These are phyloP conservation scores for Apamea monoglypha DNA, from an alignment of 2,888 invertebrate species.

Conservation along the genomic window DNA sequence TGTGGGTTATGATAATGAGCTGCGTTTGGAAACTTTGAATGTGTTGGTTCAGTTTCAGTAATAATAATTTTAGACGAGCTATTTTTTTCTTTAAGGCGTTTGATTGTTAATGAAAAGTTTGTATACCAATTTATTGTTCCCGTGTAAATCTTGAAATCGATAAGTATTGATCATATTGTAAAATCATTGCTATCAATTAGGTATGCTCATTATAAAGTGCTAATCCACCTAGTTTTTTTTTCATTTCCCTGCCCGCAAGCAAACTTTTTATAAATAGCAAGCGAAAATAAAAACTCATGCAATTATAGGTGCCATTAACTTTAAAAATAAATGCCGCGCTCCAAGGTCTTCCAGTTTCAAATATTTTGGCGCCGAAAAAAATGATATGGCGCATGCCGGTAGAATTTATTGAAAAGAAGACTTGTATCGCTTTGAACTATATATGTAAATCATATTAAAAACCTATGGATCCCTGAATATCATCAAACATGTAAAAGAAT, in stretches of 20 bases:
- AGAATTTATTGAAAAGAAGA: slow-evolving; percentile 59
- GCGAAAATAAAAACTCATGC: slow-evolving; percentile 55
- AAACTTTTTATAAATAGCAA: slow-evolving; percentile 53
- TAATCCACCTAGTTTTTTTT: slow-evolving; percentile 27
- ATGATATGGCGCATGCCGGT: slow-evolving; percentile 52
- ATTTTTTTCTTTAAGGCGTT: neutral
- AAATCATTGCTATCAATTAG: slow-evolving; percentile 24
- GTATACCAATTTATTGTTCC: neutral
- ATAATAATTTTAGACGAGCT: neutral
- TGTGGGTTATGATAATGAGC: slow-evolving; percentile 40
- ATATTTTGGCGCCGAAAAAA: slow-evolving; percentile 67
- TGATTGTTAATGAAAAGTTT: neutral
- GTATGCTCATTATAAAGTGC: slow-evolving; percentile 17
- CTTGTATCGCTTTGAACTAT: slow-evolving; percentile 61
- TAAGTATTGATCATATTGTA: neutral
- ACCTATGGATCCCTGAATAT: slow-evolving; percentile 64
- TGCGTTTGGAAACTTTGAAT: slow-evolving; percentile 19
- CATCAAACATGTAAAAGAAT: slow-evolving; percentile 63
- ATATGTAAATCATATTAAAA: slow-evolving; percentile 67
- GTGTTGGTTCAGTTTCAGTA: slow-evolving; percentile 1
- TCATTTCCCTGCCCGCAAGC: slow-evolving; percentile 23
- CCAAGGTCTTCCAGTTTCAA: slow-evolving; percentile 62
- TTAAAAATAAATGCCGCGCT: slow-evolving; percentile 60
- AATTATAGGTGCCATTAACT: slow-evolving; percentile 60
- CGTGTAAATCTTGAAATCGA: neutral